Conservation (phyloP, 2,888 invertebrate species). For the Ferrisia virgata region DNA sequence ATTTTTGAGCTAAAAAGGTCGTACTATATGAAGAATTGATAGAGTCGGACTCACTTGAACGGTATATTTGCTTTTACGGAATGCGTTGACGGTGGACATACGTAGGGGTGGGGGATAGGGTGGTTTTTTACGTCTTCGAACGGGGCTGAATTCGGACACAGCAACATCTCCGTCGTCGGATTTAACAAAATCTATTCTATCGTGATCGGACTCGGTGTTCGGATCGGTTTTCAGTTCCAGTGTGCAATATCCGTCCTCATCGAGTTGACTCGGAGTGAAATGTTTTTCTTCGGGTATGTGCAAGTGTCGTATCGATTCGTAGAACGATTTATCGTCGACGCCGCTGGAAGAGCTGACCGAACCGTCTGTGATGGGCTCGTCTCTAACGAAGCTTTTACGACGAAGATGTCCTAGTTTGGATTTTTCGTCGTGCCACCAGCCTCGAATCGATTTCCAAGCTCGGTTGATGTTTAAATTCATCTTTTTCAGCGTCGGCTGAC, state of each 20-base stretch:
- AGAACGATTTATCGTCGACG: slow-evolving; percentile 40
- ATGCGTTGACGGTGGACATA: slow-evolving; percentile 47
- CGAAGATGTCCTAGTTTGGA: slow-evolving; percentile 46
- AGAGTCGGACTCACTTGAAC: slow-evolving; percentile 28
- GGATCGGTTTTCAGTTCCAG: slow-evolving; percentile 2
- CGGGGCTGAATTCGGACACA: slow-evolving; percentile 6
- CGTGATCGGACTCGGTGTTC: background rate
- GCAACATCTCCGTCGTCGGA: background rate
- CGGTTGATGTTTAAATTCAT: slow-evolving; percentile 47
- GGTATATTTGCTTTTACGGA: slow-evolving; percentile 46
- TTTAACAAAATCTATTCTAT: background rate
- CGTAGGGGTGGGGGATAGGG: slow-evolving; percentile 47
- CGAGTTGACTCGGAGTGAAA: background rate
- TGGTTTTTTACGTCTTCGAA: slow-evolving; percentile 21
- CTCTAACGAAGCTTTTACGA: slow-evolving; percentile 4
- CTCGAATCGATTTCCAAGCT: slow-evolving; percentile 49
- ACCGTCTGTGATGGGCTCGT: background rate
- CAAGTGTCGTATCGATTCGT: slow-evolving; percentile 5
- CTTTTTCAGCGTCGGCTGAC: slow-evolving; percentile 42
- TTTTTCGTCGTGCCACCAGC: slow-evolving; percentile 50
- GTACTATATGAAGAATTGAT: no score
- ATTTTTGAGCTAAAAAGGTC: no score
- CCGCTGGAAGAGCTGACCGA: background rate
- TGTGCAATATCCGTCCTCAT: slow-evolving; percentile 39
- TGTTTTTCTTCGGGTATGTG: background rate